Conservation (phyloP, 2,888 invertebrate genomes). For the Amphiduros pacificus region DNA sequence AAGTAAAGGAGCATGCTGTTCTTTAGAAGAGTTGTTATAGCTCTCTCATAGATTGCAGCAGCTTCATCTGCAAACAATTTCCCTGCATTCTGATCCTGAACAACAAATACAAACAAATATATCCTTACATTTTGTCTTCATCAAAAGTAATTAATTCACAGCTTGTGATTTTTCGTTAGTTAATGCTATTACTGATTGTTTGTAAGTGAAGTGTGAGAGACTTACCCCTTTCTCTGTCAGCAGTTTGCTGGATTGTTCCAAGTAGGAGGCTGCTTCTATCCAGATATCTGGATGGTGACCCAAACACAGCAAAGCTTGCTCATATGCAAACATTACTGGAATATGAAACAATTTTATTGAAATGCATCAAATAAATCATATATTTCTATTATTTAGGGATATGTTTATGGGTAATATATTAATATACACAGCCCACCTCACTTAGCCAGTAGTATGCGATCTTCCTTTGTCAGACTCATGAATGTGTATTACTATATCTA, state of each 20-base stretch:
- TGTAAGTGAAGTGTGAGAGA: too few species aligned
- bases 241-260: constrained; percentile 91
- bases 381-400: background rate
- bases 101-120: too few species aligned
- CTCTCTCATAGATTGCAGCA: constrained; percentile 90
- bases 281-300: constrained; percentile 98
- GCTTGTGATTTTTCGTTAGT: too few species aligned
- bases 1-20: constrained; percentile 94
- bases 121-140: too few species aligned
- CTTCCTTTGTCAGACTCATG: too few species aligned
- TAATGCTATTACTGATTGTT: too few species aligned
- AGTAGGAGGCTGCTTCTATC: constrained; percentile 92
- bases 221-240: constrained; percentile 84
- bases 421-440: too few species aligned
- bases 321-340: constrained; percentile 95
- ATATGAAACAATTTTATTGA: background rate
- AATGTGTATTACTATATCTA: too few species aligned
- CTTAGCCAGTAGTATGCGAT: too few species aligned
- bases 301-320: constrained; percentile 92
- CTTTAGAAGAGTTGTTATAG: constrained; percentile 84
- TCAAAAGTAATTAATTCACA: too few species aligned
- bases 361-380: background rate
- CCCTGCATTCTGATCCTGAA: constrained; percentile 86
- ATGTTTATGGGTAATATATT: too few species aligned
- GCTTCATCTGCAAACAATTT: constrained; percentile 92